These are phyloP conservation scores for Peromyscus maniculatus DNA, from an alignment of 2,113 vertebrate species.

Conservation along the genomic window DNA sequence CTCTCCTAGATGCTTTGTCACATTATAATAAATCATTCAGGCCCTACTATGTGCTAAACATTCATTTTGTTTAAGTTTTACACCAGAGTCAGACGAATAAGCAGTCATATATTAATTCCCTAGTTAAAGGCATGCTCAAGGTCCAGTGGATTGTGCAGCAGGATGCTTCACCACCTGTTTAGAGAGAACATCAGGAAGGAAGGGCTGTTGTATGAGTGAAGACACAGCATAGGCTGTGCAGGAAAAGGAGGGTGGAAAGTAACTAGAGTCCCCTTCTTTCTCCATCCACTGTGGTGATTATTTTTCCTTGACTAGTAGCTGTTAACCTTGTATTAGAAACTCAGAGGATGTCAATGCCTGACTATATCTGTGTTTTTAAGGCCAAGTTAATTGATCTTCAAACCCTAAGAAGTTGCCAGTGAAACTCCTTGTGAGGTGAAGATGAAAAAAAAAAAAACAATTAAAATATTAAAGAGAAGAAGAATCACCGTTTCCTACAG, in stretches of 20 bases:
- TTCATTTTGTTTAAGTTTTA: background rate
- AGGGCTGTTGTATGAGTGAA: background rate
- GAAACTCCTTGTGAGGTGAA: background rate
- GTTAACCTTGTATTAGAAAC: background rate
- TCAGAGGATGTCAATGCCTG: background rate
- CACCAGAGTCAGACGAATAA: background rate
- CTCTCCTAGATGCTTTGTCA: background rate
- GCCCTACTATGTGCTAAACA: background rate
- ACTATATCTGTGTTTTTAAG: background rate
- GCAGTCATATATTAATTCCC: background rate
- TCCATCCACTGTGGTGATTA: background rate
- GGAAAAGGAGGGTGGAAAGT: background rate
- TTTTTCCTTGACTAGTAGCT: background rate
- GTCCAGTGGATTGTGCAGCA: background rate
- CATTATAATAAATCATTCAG: background rate
- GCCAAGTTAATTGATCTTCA: background rate
- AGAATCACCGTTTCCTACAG: background rate
- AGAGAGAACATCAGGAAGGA: background rate
- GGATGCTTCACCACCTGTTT: no score
- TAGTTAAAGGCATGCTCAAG: background rate
- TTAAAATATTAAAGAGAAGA: conserved; percentile 20
- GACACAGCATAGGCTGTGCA: background rate
- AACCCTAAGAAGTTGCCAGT: background rate
- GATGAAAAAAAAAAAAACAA: background rate
- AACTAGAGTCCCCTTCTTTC: background rate